Base-by-base conservation (phyloP, 1,140 invertebrate genomes). In the Acyrthosiphon pisum region DNA sequence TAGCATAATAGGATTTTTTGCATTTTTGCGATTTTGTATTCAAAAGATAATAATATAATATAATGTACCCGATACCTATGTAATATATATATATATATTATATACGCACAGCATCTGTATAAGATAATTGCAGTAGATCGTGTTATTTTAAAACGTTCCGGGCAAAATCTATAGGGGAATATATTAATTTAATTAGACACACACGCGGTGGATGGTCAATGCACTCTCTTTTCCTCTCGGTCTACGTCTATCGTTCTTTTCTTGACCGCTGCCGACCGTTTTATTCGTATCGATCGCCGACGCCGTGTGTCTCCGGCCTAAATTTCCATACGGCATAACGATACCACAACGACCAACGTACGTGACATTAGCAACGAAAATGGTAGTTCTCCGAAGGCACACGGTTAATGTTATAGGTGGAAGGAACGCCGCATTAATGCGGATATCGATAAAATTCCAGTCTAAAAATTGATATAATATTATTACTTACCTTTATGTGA, bases 121-220 rank as follows among this genome's bases (percentile, higher is more conserved):
- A 44, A 22, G 46, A 81, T 83, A 83, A 92, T 48, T 83, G 91
- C n/a, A 37, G 41, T 83, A 0, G 90, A 83, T 81, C 91, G 68
- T 83, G 91, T 83, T 83, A 83, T 92, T 92, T 92, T 48, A 50
- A 92, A 83, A 81, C 76, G 91, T 92, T 83, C 91, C 91, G 76
- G 53, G 91, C 91, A 83, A 92, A 81, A 50, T 68, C 90, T 81
- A 81, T 83, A 81, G 68, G 90, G 60, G 90, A 81, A 92, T 83
- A 92, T 81, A 83, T 92, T 92, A 92, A 92, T 92, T 92, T 83
- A 92, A 92, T 92, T 92, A 83, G 91, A 92, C 91, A 92, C 91
- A 92, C 76, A 83, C 91, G 44, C 68, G 41, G 90, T 91, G 68
- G 46, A 83, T 83, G 91, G 91, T 92, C 91, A 92, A 92, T 92